These are phyloP conservation scores for Oppia nitens DNA, from an alignment of 1,140 invertebrate genomes.

Conservation along the genomic window DNA sequence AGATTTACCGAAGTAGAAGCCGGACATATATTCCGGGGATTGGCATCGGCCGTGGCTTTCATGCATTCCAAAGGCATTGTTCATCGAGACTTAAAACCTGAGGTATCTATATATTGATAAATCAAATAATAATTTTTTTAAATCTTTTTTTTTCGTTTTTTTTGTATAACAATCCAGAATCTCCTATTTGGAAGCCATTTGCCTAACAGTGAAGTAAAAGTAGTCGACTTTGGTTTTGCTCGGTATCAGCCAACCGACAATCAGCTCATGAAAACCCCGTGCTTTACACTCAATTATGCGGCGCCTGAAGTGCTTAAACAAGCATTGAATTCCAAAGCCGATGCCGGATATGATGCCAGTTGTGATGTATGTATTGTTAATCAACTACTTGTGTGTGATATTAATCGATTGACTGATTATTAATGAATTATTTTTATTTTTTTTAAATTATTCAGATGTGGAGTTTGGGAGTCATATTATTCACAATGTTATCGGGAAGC, in stretches of 20 bases:
- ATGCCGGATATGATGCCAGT: slow-evolving; percentile 9
- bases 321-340: slow-evolving; percentile 24
- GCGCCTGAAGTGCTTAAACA: slow-evolving; percentile 67
- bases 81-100: slow-evolving; percentile 98
- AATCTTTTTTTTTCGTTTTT: neutral
- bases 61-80: slow-evolving; percentile 96
- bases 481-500: slow-evolving; percentile 67
- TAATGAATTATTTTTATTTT: neutral
- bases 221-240: slow-evolving; percentile 82
- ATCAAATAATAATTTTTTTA: too few relatives aligned
- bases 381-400: neutral
- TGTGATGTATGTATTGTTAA: slow-evolving; percentile 6
- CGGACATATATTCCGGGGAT: slow-evolving; percentile 47
- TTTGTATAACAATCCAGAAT: slow-evolving; percentile 21
- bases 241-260: slow-evolving; percentile 40
- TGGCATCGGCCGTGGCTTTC: slow-evolving; percentile 90
- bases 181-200: slow-evolving; percentile 59
- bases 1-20: slow-evolving; percentile 52
- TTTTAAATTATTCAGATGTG: slow-evolving; percentile 47
- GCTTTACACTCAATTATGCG: slow-evolving; percentile 74
- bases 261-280: slow-evolving; percentile 52
- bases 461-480: slow-evolving; percentile 78
- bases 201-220: slow-evolving; percentile 48
- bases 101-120: slow-evolving; percentile 34
- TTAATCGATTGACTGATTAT: too few relatives aligned